These are phyloP conservation scores for Reticulitermes speratus DNA, from an alignment of 1,140 invertebrate species.

Conservation along the genomic window DNA sequence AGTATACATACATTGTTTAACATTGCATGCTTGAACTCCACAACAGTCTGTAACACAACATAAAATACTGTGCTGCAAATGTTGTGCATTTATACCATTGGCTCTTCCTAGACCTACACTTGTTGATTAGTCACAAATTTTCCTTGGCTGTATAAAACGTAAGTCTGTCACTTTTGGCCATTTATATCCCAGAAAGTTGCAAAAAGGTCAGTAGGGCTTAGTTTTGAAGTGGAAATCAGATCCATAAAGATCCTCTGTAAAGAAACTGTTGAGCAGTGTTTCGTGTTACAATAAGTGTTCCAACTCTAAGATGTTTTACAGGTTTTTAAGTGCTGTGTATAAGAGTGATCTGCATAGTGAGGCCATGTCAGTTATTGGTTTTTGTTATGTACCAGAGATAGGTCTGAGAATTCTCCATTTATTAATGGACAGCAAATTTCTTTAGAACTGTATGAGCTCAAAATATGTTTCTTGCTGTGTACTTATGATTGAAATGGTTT, in stretches of 20 bases:
- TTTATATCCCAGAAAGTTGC: neutral
- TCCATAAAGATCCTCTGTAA: neutral
- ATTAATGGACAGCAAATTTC: neutral
- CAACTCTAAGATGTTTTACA: neutral
- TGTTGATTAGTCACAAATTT: neutral
- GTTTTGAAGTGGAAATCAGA: neutral
- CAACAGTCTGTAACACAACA: neutral
- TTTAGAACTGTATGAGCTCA: neutral
- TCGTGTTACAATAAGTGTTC: neutral
- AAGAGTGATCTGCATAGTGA: neutral
- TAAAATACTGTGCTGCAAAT: neutral
- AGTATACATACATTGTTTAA: neutral
- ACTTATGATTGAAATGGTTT: neutral
- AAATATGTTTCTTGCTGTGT: neutral
- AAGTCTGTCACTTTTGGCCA: neutral
- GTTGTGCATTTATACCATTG: neutral
- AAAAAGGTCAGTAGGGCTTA: neutral
- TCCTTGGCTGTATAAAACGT: neutral
- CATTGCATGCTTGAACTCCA: neutral
- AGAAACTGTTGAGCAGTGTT: neutral
- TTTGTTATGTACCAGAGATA: neutral
- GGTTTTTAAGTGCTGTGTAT: conserved; percentile 5
- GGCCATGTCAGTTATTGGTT: neutral
- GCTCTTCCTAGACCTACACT: neutral
- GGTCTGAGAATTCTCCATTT: neutral